Evolutionary conservation across 2,113 vertebrate species (phyloP).

Genomic region (Okapia johnstoni): DNA sequence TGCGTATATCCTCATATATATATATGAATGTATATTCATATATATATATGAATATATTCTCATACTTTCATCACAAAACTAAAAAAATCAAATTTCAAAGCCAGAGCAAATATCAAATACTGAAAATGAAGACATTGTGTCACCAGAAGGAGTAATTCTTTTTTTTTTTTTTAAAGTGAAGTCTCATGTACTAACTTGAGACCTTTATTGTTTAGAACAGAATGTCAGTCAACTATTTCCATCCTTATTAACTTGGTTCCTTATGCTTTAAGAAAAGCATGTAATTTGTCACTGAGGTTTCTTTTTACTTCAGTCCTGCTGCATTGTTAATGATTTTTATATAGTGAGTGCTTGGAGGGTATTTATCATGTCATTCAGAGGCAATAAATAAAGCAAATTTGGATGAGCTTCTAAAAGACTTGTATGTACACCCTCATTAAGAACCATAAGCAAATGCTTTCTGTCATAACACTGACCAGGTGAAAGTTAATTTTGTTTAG

Average conservation of each 20-base stretch:
- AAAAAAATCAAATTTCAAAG: not conserved
- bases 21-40: not conserved
- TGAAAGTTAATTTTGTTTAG: not conserved
- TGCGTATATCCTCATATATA: not conserved
- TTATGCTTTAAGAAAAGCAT: slow-evolving; percentile 36
- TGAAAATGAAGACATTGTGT: not conserved
- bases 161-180: not conserved
- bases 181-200: not conserved
- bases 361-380: not conserved
- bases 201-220: not conserved
- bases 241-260: not conserved
- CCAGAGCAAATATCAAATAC: not conserved
- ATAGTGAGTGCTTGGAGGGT: not conserved
- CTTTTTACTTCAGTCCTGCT: not conserved
- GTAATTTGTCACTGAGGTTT: not conserved
- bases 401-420: not conserved
- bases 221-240: not conserved
- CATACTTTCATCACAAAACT: not conserved
- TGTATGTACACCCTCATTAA: not conserved
- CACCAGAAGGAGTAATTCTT: not conserved
- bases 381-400: not conserved
- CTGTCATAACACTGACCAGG: not conserved
- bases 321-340: slow-evolving; percentile 8
- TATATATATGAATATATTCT: not conserved
- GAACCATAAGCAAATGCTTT: not conserved